These are phyloP conservation scores for Zoanthus sansibaricus DNA, from an alignment of 92 coral and sea anemone species.

Conservation along the genomic window DNA sequence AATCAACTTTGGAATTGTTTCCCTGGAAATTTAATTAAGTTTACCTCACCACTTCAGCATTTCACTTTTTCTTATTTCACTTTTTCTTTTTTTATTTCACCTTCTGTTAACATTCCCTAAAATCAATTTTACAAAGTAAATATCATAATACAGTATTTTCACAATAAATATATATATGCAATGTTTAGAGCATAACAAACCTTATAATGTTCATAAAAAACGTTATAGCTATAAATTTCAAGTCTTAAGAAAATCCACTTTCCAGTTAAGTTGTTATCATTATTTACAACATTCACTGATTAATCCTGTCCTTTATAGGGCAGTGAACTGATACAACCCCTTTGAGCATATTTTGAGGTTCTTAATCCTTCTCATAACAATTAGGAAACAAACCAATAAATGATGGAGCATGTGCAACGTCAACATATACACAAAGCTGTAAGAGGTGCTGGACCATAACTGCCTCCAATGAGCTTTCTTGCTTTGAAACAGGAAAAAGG, in stretches of 20 bases:
- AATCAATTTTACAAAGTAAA: background rate
- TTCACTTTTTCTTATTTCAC: too few relatives aligned
- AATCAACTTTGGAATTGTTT: too few relatives aligned
- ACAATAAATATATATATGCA: conserved; percentile 18
- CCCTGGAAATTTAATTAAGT: too few relatives aligned
- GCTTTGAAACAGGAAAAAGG: conserved; percentile 58
- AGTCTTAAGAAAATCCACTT: conserved; percentile 20
- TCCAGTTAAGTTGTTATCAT: conserved; percentile 16
- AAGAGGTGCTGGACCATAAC: conserved; percentile 54
- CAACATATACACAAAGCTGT: conserved; percentile 58
- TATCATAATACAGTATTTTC: conserved; percentile 8
- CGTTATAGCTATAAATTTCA: conserved; percentile 17
- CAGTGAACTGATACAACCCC: background rate
- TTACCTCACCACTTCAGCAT: too few relatives aligned
- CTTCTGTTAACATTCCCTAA: background rate
- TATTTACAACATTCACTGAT: conserved; percentile 28
- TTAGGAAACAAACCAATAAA: conserved; percentile 68
- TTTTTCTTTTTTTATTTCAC: background rate
- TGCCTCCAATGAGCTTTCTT: conserved; percentile 43
- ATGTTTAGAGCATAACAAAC: conserved; percentile 10
- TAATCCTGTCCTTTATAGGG: background rate
- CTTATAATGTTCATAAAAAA: conserved; percentile 20
- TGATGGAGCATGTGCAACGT: conserved; percentile 50
- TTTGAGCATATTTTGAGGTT: conserved; percentile 8
- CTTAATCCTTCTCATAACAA: conserved; percentile 65